phyloP scores from a whole-genome alignment of 2,113 vertebrate genomes.

The Camarhynchus parvulus region DNA sequence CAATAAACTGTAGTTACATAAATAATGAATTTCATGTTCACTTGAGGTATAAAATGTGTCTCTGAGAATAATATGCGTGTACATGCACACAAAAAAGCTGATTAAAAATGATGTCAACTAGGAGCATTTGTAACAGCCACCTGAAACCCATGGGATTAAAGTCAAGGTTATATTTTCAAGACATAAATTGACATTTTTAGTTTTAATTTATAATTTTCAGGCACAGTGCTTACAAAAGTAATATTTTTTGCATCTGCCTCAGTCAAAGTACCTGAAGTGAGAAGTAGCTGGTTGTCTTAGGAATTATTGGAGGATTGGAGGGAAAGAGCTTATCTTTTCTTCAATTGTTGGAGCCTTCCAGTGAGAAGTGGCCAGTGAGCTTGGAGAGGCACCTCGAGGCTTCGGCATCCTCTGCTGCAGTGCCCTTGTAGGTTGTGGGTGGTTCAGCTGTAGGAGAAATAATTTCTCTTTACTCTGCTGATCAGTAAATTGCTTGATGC shows the following conservation, averaged over 20 bases:
- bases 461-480: not conserved
- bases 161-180: not conserved
- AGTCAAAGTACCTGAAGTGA: not conserved
- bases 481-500: not conserved
- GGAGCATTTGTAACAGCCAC: not conserved
- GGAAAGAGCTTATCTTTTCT: not conserved
- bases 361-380: not conserved
- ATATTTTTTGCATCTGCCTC: not conserved
- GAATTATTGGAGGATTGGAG: not conserved
- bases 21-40: not conserved
- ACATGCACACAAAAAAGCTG: not conserved
- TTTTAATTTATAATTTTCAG: not conserved
- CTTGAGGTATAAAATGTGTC: not conserved
- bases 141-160: not conserved
- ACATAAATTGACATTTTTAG: not conserved
- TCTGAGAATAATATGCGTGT: not conserved
- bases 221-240: not conserved
- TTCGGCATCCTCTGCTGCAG: fast-evolving
- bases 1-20: not conserved
- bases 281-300: not conserved
- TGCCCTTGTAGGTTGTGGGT: not conserved
- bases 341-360: not conserved
- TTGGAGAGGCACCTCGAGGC: not conserved
- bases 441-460: not conserved
- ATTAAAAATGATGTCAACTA: not conserved